phyloP scores from a whole-genome alignment of 2,888 invertebrate genomes.

The Digitonthophagus gazella region DNA sequence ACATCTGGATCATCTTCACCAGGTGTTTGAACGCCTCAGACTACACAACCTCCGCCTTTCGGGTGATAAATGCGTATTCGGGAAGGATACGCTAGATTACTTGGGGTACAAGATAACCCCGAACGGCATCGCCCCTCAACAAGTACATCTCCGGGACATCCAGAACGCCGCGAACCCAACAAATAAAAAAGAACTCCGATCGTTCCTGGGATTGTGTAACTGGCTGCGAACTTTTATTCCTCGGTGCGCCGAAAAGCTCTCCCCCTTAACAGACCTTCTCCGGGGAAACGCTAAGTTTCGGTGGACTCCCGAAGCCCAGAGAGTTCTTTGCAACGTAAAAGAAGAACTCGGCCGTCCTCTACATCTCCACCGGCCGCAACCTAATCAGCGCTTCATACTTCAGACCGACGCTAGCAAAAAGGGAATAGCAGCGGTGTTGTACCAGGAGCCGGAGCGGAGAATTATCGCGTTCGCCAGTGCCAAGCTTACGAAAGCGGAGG shows the following conservation, averaged over 20 bases:
- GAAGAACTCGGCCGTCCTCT: conserved; percentile 17
- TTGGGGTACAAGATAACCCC: conserved; percentile 22
- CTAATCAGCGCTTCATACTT: conserved; percentile 1
- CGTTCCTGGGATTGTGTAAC: conserved; percentile 31
- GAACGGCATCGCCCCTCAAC: conserved; percentile 6
- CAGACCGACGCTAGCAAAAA: conserved; percentile 25
- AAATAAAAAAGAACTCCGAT: conserved; percentile 9
- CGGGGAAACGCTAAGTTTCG: conserved; percentile 11
- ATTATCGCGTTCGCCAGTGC: conserved; percentile 32
- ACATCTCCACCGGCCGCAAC: conserved; percentile 14
- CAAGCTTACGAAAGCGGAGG: conserved; percentile 25
- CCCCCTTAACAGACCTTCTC: conserved; percentile 33
- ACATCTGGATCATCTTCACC: conserved; percentile 30
- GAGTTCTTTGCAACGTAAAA: conserved; percentile 29
- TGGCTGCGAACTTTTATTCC: conserved; percentile 37
- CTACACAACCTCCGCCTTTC: conserved; percentile 21
- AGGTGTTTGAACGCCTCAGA: conserved; percentile 31
- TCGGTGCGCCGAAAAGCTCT: conserved; percentile 27
- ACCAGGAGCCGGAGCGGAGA: conserved; percentile 28
- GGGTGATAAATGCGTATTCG: conserved; percentile 23
- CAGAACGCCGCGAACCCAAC: conserved; percentile 15
- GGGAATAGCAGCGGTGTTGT: conserved; percentile 36
- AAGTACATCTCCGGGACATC: neutral
- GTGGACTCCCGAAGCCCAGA: conserved; percentile 27
- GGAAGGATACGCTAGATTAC: conserved; percentile 14